phyloP scores from a whole-genome alignment of 2,797 vertebrate species.

The Notolabrus celidotus region DNA sequence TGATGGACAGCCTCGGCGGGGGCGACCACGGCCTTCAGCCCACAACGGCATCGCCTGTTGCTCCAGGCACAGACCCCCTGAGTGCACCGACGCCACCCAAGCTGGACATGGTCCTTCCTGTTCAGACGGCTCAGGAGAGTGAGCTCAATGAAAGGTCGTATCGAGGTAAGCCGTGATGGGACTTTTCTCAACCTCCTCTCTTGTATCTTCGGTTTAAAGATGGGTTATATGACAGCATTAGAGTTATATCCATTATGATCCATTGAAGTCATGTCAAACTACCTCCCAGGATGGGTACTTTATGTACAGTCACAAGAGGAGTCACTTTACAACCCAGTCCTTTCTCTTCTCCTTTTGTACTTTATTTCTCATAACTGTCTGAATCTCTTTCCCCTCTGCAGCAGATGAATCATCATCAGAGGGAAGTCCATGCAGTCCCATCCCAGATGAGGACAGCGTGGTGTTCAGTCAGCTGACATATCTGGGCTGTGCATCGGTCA shows the following conservation, averaged over 20 bases:
- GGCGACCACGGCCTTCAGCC: slow-evolving; percentile 80
- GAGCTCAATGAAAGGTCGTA: slow-evolving; percentile 86
- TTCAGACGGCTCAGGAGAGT: slow-evolving; percentile 93
- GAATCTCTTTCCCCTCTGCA: slow-evolving; percentile 23
- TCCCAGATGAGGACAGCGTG: slow-evolving; percentile 96
- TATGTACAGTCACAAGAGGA: not conserved
- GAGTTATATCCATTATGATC: not conserved
- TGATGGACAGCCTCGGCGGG: slow-evolving; percentile 80
- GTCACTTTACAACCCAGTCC: slow-evolving; percentile 11
- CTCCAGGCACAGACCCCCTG: slow-evolving; percentile 81
- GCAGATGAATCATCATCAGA: slow-evolving; percentile 83
- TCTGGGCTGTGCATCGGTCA: slow-evolving; percentile 97
- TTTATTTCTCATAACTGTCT: not conserved
- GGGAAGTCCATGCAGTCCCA: slow-evolving; percentile 89
- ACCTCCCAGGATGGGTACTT: too few species aligned
- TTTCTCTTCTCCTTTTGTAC: not conserved
- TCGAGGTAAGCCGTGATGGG: slow-evolving; percentile 68
- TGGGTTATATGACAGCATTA: not conserved
- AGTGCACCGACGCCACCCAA: slow-evolving; percentile 86
- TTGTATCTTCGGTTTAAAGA: slow-evolving; percentile 4
- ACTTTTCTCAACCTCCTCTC: slow-evolving; percentile 8
- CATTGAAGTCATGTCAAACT: too few species aligned
- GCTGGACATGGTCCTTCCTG: slow-evolving; percentile 92
- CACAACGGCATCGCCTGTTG: slow-evolving; percentile 79
- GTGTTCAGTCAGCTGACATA: slow-evolving; percentile 99